Percentiles rank a stretch among this genome's conserved stretches.
phyloP scores from a whole-genome alignment of 2,797 vertebrate genomes.

The Melopsittacus undulatus region DNA sequence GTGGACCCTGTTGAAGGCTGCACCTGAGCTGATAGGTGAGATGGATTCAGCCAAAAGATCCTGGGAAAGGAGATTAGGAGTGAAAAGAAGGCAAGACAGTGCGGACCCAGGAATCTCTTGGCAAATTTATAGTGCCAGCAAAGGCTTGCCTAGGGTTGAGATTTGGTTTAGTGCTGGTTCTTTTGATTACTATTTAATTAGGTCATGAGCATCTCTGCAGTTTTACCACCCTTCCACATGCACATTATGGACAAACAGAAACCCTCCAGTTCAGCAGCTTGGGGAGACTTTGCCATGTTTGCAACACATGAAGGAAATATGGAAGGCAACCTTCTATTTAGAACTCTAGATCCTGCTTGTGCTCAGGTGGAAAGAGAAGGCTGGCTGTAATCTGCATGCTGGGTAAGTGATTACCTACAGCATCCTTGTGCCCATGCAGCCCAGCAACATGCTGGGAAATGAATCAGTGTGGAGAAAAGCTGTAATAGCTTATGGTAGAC shows the following conservation, averaged over 20 bases:
- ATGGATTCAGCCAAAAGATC: background rate
- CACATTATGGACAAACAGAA: background rate
- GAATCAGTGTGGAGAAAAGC: background rate
- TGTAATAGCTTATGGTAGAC: background rate
- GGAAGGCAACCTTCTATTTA: background rate
- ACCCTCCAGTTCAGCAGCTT: background rate
- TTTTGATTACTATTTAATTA: background rate
- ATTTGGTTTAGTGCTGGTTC: background rate
- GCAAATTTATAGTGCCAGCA: background rate
- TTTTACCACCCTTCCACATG: background rate
- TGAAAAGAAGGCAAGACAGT: background rate
- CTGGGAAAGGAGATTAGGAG: background rate
- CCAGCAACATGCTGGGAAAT: background rate
- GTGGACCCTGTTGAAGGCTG: background rate
- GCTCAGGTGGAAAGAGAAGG: background rate
- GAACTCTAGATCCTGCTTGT: fast-evolving
- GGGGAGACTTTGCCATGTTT: background rate
- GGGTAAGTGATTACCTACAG: too few relatives aligned
- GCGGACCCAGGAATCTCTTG: background rate
- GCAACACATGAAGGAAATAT: background rate
- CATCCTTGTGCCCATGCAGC: background rate
- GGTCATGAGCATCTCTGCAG: background rate
- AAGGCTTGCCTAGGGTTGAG: background rate
- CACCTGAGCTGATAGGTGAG: background rate
- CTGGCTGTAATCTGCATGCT: background rate